Evolutionary conservation across 2,888 invertebrate genomes (phyloP), one percentile per base, ranked within the genome.

Genomic region (Bombylius major): DNA sequence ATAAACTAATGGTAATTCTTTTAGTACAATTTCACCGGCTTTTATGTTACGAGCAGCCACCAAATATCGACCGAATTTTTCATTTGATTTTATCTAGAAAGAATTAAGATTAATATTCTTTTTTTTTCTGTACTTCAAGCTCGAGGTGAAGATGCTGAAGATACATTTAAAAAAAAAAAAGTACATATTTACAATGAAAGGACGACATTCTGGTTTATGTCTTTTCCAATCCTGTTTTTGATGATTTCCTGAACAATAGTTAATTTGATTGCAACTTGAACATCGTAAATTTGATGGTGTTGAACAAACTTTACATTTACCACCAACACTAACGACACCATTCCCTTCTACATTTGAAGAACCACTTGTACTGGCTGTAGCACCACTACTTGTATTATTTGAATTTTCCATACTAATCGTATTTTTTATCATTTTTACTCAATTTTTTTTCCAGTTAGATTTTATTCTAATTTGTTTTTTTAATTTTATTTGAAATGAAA

Each of bases 191-290:
- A 81, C 81, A 77, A 78, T 82, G 62, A 80, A 84, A 0, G 86
- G 81, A 52, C 76, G 78, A 69, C 90, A 90, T 14, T 73, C 67
- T 51, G 70, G 69, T 67, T 83, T 86, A 68, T 91, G 91, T 32
- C 68, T 68, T 67, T 84, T 87, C 90, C 90, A 91, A 67, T 87
- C 82, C 57, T 76, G 71, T 65, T 83, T 87, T 70, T 90, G 90
- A 64, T 91, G 90, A 39, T 86, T 83, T 45, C 79, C 79, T 46
- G 78, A 79, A 70, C 90, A 91, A 72, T 91, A 91, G 68, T 80
- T 81, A 1, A 82, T 81, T 47, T 70, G 71, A 61, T 82, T 83
- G 68, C 91, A 91, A 53, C 83, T 84, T 1, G 84, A 81, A 70
- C 91, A 91, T 65, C 82, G 83, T 66, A 82, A 82, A 54, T 74